Evolutionary conservation across 2,113 vertebrate genomes (phyloP), one percentile per base, ranked within the genome.

Genomic region (Accipiter cooperii): DNA sequence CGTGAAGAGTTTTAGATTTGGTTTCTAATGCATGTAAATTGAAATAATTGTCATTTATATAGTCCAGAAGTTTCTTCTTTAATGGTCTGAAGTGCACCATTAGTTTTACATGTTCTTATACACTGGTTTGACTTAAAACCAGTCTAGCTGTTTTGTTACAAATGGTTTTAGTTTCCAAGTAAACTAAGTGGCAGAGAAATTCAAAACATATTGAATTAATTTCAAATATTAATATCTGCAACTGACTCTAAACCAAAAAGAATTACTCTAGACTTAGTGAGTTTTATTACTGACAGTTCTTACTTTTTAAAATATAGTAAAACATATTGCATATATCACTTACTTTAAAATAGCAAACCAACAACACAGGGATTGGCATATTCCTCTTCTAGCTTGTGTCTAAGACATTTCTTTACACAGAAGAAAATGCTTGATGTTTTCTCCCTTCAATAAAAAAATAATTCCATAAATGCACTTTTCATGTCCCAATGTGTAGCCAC

Each of bases 81-180:
- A 65, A 81, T 38, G 6, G 4, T 55, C 49, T 84, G 34, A 91
- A 87, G 34, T 42, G 31, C 44, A 66, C 24, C 15, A 17, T 77
- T 49, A 49, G 8, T 60, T 90, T 93, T 83, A 89, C 58, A 75
- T 16, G 25, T 31, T 77, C 51, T 36, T 70, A 20, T 26, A 73
- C 10, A 38, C 47, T 36, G 29, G 8, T 70, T 46, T 82, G 47
- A 76, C 83, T 85, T 70, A 65, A 38, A 96, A 70, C 8, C 52
- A 74, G n/a, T 36, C 57, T 25, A 66, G 31, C 70, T 93, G 49
- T 16, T 91, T 49, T 69, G 31, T 82, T 91, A 95, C 61, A 96
- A 97, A 79, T 76, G 80, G 74, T 60, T 96, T 92, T 71, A 40
- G 65, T 93, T 96, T 95, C 81, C 87, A 82, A 96, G 68, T 74